Conservation (phyloP, 2,113 vertebrate genomes). For the Grammomys surdaster region DNA sequence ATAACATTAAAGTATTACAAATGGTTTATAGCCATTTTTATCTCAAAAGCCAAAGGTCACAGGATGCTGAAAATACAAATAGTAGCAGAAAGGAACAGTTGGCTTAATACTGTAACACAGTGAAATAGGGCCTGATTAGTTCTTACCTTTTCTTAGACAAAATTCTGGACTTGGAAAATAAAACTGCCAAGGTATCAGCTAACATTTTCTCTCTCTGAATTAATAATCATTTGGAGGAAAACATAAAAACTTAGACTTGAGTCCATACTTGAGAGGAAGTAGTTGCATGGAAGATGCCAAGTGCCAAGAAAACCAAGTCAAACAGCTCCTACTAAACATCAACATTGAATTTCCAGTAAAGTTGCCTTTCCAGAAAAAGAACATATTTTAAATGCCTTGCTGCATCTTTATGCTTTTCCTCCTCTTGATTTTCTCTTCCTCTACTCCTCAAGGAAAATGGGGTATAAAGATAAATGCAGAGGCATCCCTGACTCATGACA, state of each 20-base stretch:
- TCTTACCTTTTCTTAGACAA: not conserved
- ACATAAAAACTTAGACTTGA: not conserved
- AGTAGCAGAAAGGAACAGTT: not conserved
- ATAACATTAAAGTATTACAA: not conserved
- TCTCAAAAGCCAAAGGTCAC: not conserved
- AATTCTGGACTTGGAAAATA: slow-evolving; percentile 28
- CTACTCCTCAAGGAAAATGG: not conserved
- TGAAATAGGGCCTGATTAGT: not conserved
- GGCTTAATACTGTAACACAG: not conserved
- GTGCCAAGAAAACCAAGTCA: not conserved
- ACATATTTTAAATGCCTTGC: not conserved
- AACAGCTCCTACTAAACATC: not conserved
- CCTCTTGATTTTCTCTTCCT: not conserved
- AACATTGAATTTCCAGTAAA: not conserved
- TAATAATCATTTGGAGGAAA: not conserved
- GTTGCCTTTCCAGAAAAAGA: not conserved
- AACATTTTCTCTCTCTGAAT: not conserved
- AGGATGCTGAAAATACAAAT: not conserved
- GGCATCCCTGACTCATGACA: not conserved
- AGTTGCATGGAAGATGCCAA: not conserved
- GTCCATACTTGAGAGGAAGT: not conserved
- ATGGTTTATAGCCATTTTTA: not conserved
- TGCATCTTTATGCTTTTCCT: not conserved
- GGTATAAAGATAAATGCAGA: not conserved
- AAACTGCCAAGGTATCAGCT: not conserved